Base-by-base conservation (phyloP, 2,888 invertebrate species). In the Caenorhabditis sp. region DNA sequence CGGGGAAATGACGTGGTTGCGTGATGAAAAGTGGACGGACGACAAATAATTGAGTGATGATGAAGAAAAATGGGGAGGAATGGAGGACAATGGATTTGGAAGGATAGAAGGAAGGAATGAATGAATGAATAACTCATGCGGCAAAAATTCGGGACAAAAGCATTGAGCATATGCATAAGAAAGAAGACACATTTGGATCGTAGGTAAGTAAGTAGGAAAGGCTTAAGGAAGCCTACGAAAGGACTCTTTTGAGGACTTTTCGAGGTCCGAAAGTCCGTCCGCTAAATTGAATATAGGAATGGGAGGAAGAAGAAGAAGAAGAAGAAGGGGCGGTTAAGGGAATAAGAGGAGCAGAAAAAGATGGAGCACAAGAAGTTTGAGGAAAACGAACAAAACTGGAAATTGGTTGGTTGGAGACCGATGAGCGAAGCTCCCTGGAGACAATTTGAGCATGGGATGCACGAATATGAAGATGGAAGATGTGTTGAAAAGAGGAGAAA, bases 21-120 rank as follows among this genome's bases (percentile, higher is more conserved):
- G 27, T 55, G 56, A 26, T 17, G 22, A 11, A 50, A 15, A 30
- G 15, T 27, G 35, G 9, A 13, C 2, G 35, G 35, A 59, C 22
- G 37, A 62, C 22, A 65, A 73, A 73, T 73, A 58, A 73, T 73
- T 63, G 58, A 63, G 63, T 58, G 58, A 73, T 50, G 72, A 73
- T 65, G 72, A 73, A 32, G 24, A 63, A 56, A 30, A 26, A 50
- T n/a, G 50, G 32, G 13, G 37, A 39, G 37, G n/a, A 52, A 71
- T n/a, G 48, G 35, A 46, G 27, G 48, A 46, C 45, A 37, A 45
- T 35, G 35, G 59, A 39, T 52, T 48, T 43, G 55, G 55, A 53
- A 66, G 59, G 26, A 53, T 5, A 58, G n/a, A 27, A 20, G 41
- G 30, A 41, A 15, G 27, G 41, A 46, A 46, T 50, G 20, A 66